A percentile compares a stretch with the other conserved stretches of the same genome.
phyloP scores from a whole-genome alignment of 2,113 vertebrate species.

The Hucho hucho region DNA sequence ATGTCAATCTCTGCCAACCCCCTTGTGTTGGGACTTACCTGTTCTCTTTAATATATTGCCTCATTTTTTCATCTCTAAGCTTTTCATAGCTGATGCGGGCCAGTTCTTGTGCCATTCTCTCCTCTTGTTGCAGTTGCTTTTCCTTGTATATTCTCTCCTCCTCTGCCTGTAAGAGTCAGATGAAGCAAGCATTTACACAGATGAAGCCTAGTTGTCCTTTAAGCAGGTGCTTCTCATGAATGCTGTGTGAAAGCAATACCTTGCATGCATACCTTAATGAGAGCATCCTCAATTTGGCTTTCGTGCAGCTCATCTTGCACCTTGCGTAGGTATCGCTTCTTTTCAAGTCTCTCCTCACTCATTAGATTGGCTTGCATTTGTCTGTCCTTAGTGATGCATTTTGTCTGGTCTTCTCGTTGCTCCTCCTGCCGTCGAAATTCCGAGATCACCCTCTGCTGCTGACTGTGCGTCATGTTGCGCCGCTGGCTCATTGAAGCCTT shows the following conservation, averaged over 20 bases:
- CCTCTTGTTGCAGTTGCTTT: slow-evolving; percentile 78
- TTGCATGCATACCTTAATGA: slow-evolving; percentile 66
- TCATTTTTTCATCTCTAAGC: slow-evolving; percentile 83
- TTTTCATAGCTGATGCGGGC: slow-evolving; percentile 75
- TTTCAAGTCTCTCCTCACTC: slow-evolving; percentile 67
- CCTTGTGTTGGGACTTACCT: slow-evolving; percentile 70
- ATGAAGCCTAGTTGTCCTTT: background rate
- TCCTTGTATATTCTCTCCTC: slow-evolving; percentile 64
- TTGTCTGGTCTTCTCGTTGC: slow-evolving; percentile 49
- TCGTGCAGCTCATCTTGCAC: slow-evolving; percentile 75
- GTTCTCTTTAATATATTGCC: slow-evolving; percentile 86
- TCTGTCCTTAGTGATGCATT: slow-evolving; percentile 50
- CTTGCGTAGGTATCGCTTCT: slow-evolving; percentile 62
- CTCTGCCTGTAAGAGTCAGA: slow-evolving; percentile 71
- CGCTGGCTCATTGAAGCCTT: slow-evolving; percentile 46
- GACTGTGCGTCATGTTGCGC: slow-evolving; percentile 35
- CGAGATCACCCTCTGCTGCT: slow-evolving; percentile 40
- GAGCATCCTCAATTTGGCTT: slow-evolving; percentile 71
- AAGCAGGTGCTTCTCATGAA: background rate
- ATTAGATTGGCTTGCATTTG: slow-evolving; percentile 53
- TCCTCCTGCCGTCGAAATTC: slow-evolving; percentile 53
- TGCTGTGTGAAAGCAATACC: background rate
- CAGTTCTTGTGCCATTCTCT: slow-evolving; percentile 81
- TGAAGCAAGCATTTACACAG: background rate
- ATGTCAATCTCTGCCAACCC: background rate